Base-by-base conservation (phyloP, 1,140 invertebrate species). In the Dolichoris vasculosae region DNA sequence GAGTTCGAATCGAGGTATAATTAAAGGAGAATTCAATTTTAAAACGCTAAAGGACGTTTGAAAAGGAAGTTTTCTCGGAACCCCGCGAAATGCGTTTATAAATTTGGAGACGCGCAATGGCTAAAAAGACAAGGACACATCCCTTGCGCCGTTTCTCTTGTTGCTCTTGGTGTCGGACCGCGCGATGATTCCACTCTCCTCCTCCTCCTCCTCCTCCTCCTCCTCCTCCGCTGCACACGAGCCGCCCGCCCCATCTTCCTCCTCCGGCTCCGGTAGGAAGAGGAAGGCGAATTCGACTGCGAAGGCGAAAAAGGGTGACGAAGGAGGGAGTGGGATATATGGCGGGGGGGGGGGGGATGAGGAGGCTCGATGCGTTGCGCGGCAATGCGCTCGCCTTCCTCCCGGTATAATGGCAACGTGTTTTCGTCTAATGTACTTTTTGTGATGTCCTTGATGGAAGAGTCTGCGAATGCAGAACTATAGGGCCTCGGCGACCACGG, bases 381-480 rank as follows among this genome's bases (percentile, higher is more conserved):
- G 55, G 55, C 84, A 64, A 38, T 79, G 87, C 77, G 51, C 76
- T 46, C 75, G 26, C 76, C 76, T 38, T 81, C 20, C 88, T 84
- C 81, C 88, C 88, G 88, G 90, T 90, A 90, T 92, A 92, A 91
- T 92, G 91, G 92, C 92, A 93, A 92, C 92, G 92, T 93, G 92
- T 93, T 93, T 93, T 93, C 91, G 92, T 93, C 92, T 93, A 93
- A 93, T 93, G 92, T 93, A 93, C 91, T 93, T 93, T 93, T 93
- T 93, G 90, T 93, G 90, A 92, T 93, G 92, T 93, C 92, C 92
- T 93, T 93, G 92, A 93, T 93, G 92, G 90, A 92, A 90, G 92
- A 93, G 92, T 93, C 92, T 93, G 92, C 92, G 92, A 93, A 93
- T 93, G 92, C 92, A 93, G 92, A 92, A 92, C 92, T 90, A 90